Base-by-base conservation (phyloP, 2,113 vertebrate species). In the Atrichornis clamosus region DNA sequence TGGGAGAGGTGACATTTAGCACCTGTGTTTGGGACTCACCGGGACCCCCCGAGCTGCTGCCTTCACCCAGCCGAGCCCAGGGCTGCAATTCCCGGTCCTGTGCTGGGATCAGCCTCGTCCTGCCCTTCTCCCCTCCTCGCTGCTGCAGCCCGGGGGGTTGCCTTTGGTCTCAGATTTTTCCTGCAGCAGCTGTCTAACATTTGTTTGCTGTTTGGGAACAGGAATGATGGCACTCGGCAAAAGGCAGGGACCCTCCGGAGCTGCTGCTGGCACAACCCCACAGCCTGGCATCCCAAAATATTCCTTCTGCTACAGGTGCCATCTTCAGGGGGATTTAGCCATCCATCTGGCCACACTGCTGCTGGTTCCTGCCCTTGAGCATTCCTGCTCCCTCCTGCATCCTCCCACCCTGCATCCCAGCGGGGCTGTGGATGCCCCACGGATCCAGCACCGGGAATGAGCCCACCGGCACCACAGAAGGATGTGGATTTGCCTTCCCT, bases 11-110 rank as follows among this genome's bases (percentile, higher is more conserved):
- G 96, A 84, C 91, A 91, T 96, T 95, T 17, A 30, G 33, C 3
- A 27, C 22, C 49, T 5, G 27, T 0, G 0, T 32, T 63, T 32
- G 77, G 77, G 72, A 14, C 10, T 39, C 10, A 0, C 21, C 1
- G 8, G 63, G 23, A 44, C 11, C 33, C 56, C n/a, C 0, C 0
- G 56, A 73, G 79, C 65, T 7, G 11, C 65, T 64, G 86, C 72
- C 26, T 8, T 41, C 13, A 4, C 42, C 58, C 63, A 8, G 0
- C 6, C 0, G 4, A 79, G 63, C 73, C 58, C 62, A 17, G 72
- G 39, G 27, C 53, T 44, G 50, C 20, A 0, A 5, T 11, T 39
- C 50, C 62, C 75, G 37, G n/a, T 83, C 41, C 69, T 2, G 4
- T 0, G 1, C 53, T 1, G 1, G 64, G 55, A 20, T 21, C 11